A percentile compares a stretch with the other conserved stretches of the same genome.
Conservation (phyloP, 2,113 vertebrate genomes). For the Syngnathoides biaculeatus region DNA sequence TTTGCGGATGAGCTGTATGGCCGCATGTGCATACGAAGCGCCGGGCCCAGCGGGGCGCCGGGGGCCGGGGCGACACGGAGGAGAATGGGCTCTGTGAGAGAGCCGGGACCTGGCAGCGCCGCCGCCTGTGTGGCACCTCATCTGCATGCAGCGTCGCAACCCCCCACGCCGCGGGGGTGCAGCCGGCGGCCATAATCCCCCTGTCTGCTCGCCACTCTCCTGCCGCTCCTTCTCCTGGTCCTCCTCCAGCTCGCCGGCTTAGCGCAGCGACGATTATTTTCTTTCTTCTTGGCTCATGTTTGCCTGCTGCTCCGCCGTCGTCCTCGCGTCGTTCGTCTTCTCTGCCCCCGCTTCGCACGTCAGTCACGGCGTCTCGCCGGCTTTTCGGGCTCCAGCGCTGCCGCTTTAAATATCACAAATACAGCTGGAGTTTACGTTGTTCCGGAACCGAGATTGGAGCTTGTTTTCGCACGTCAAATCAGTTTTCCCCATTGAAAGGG, state of each 20-base stretch:
- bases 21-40: conserved; percentile 68
- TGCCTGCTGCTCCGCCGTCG: conserved; percentile 34
- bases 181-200: conserved; percentile 71
- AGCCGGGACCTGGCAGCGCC: conserved; percentile 81
- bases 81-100: conserved; percentile 90
- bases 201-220: conserved; percentile 58
- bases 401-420: not conserved
- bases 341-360: not conserved
- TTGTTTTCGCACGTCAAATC: too few relatives aligned
- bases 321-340: not conserved
- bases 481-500: not conserved
- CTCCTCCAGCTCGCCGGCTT: conserved; percentile 57
- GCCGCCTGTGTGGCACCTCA: conserved; percentile 85
- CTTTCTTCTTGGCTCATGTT: conserved; percentile 41
- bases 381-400: not conserved
- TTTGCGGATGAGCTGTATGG: conserved; percentile 63
- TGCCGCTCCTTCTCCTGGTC: conserved; percentile 51
- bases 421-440: too few relatives aligned
- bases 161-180: conserved; percentile 79
- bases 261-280: conserved; percentile 40
- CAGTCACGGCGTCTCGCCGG: not conserved
- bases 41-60: conserved; percentile 88
- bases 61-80: conserved; percentile 66
- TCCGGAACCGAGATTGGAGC: too few relatives aligned
- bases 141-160: conserved; percentile 96